Percentiles rank a stretch among this genome's conserved stretches.
Conservation (phyloP, 2,888 invertebrate species). For the Boloria euphrosyne region DNA sequence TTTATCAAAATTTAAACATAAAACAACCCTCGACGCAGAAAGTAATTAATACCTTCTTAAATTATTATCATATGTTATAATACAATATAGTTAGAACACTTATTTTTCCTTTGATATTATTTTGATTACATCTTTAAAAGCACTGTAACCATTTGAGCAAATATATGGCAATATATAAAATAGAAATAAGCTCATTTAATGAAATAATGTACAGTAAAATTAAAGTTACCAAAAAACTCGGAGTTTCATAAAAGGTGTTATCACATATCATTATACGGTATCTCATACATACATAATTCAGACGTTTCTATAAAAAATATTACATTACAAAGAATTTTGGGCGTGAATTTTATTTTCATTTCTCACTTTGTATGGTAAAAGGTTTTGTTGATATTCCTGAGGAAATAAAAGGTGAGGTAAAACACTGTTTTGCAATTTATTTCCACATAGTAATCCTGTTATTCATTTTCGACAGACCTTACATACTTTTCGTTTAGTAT, state of each 20-base stretch:
- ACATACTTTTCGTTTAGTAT: too few species aligned
- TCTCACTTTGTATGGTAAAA: constrained; percentile 9
- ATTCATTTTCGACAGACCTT: background rate
- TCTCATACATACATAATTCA: constrained; percentile 36
- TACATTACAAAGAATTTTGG: constrained; percentile 13
- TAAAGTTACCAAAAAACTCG: background rate
- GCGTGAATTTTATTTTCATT: constrained; percentile 16
- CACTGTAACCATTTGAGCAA: too few species aligned
- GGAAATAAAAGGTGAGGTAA: background rate
- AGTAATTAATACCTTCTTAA: too few species aligned
- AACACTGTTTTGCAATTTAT: constrained; percentile 2
- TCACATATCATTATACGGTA: constrained; percentile 18
- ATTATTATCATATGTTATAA: too few species aligned
- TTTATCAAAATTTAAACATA: too few species aligned
- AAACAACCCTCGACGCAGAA: too few species aligned
- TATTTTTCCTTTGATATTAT: too few species aligned
- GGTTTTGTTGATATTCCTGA: constrained; percentile 7
- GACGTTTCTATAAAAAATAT: constrained; percentile 22
- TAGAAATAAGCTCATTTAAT: too few species aligned
- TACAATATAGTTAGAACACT: too few species aligned
- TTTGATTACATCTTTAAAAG: too few species aligned
- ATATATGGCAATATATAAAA: too few species aligned
- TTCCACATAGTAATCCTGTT: background rate
- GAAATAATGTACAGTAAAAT: constrained; percentile 8
- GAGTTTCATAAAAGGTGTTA: background rate